Evolutionary conservation across 2,888 invertebrate species (phyloP).

Genomic region (Tenthredo notha): DNA sequence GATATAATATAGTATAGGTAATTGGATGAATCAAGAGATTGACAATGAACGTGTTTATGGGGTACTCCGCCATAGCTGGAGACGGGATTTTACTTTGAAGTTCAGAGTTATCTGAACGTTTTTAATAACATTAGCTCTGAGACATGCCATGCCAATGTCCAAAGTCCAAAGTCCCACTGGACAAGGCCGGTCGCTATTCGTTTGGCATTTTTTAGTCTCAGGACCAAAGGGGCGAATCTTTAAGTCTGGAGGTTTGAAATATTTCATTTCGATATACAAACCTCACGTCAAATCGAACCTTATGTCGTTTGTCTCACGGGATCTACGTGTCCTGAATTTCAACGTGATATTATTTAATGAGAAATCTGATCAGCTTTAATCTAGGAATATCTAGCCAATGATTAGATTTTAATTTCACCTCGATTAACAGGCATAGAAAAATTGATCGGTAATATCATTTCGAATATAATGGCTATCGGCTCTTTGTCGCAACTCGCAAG

Average conservation of each 20-base stretch:
- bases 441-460: not conserved
- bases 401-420: not conserved
- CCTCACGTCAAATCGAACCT: slow-evolving; percentile 44
- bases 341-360: not conserved
- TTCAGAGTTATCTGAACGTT: slow-evolving; percentile 15
- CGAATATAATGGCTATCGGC: not conserved
- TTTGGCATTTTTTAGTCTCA: slow-evolving; percentile 16
- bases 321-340: slow-evolving; percentile 25
- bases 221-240: slow-evolving; percentile 10
- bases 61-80: no score
- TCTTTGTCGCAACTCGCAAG: slow-evolving; percentile 37
- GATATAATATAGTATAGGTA: not conserved
- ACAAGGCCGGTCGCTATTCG: slow-evolving; percentile 47
- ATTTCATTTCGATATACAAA: slow-evolving; percentile 41
- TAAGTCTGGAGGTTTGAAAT: slow-evolving; percentile 34
- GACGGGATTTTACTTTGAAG: slow-evolving; percentile 38
- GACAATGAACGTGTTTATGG: not conserved
- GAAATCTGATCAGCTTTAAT: not conserved
- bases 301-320: slow-evolving; percentile 39
- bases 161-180: slow-evolving; percentile 35
- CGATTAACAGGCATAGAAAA: not conserved
- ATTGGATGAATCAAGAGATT: slow-evolving; percentile 24
- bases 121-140: slow-evolving; percentile 35
- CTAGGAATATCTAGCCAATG: not conserved
- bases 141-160: slow-evolving; percentile 46